These are phyloP conservation scores for Ostrea edulis DNA, from an alignment of 1,140 invertebrate species.

Conservation along the genomic window DNA sequence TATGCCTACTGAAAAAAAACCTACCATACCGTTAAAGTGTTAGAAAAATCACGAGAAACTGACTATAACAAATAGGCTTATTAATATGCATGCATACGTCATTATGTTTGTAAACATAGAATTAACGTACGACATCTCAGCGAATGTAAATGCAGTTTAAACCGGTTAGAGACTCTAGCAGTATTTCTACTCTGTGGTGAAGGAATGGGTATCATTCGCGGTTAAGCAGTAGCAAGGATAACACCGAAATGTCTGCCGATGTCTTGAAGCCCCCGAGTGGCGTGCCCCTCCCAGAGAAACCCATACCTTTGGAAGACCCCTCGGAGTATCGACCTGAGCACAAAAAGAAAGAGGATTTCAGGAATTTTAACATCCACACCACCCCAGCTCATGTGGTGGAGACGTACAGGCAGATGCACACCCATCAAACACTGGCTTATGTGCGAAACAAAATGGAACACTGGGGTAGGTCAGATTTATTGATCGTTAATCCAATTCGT, in stretches of 20 bases:
- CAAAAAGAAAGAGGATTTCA: constrained; percentile 66
- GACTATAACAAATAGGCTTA: background rate
- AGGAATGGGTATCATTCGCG: background rate
- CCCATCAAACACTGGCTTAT: constrained; percentile 68
- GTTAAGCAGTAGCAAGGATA: background rate
- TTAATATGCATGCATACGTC: background rate
- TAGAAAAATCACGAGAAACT: background rate
- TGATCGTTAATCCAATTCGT: no score
- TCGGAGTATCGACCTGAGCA: constrained; percentile 73
- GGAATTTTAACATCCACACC: constrained; percentile 69
- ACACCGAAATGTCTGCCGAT: constrained; percentile 7
- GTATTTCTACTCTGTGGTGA: background rate
- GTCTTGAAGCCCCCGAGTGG: constrained; percentile 40
- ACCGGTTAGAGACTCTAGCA: background rate
- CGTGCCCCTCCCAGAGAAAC: constrained; percentile 12
- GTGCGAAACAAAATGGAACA: constrained; percentile 78
- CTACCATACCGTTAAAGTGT: no score
- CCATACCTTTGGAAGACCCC: constrained; percentile 64
- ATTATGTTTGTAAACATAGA: background rate
- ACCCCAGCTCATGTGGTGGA: constrained; percentile 63
- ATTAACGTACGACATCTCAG: background rate
- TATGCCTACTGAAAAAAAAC: no score
- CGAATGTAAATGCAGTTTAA: background rate
- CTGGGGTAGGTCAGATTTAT: constrained; percentile 83
- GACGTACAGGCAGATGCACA: constrained; percentile 73